Conservation (phyloP, 2,888 invertebrate species). For the Hirtodrosophila confusa region DNA sequence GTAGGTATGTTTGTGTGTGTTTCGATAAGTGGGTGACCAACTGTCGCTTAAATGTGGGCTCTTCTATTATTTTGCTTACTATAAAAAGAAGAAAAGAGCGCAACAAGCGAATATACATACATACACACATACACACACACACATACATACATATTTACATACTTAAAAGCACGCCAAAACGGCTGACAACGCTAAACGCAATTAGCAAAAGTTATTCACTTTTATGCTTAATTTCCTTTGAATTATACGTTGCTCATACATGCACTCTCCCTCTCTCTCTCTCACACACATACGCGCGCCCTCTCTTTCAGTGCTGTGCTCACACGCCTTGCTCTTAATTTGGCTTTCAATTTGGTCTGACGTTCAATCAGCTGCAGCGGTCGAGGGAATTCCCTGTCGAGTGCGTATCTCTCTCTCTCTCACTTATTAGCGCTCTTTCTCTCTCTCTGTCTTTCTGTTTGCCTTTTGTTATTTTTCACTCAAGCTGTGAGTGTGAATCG, state of each 20-base stretch:
- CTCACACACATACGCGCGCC: background rate
- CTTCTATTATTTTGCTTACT: slow-evolving; percentile 12
- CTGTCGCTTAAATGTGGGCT: slow-evolving; percentile 1
- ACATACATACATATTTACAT: background rate
- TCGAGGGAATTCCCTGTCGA: slow-evolving; percentile 78
- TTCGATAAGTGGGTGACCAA: slow-evolving; percentile 20
- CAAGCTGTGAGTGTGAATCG: slow-evolving; percentile 31
- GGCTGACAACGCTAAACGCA: slow-evolving; percentile 64
- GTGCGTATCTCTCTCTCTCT: slow-evolving; percentile 16
- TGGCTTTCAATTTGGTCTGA: slow-evolving; percentile 51
- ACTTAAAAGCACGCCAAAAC: slow-evolving; percentile 36
- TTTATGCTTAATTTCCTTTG: slow-evolving; percentile 76
- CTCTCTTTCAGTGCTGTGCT: background rate
- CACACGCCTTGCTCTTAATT: slow-evolving; percentile 45
- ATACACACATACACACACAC: background rate
- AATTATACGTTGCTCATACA: slow-evolving; percentile 47
- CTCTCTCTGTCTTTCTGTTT: slow-evolving; percentile 6
- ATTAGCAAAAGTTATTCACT: slow-evolving; percentile 72
- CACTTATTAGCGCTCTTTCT: slow-evolving; percentile 9
- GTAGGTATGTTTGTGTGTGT: slow-evolving; percentile 10
- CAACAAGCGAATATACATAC: background rate
- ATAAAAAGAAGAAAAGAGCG: background rate
- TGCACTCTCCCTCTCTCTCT: slow-evolving; percentile 6
- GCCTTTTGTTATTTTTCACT: slow-evolving; percentile 32
- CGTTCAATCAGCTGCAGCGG: slow-evolving; percentile 39